Base-by-base conservation (phyloP, 2,797 vertebrate genomes). In the Pangasius sanitwongsei region DNA sequence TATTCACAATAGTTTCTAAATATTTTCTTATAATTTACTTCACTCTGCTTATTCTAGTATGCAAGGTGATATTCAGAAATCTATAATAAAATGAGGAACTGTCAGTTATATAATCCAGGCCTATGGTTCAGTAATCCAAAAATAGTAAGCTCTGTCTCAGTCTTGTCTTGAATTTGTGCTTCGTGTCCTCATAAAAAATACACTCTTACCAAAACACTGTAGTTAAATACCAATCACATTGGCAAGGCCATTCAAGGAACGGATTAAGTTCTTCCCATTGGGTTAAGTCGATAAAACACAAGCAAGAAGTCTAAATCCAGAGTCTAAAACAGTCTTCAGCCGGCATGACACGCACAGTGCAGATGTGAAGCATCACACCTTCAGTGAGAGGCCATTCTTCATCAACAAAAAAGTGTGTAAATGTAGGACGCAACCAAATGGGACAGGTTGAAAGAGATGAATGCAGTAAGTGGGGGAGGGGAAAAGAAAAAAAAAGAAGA, bases 211-310 rank as follows among this genome's bases (percentile, higher is more conserved):
- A 69, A 75, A 87, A 83, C 89, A 83, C 72, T 87, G 89, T 59
- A 87, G 82, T 75, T 87, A 87, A 87, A 87, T 87, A 87, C 89
- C 89, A 87, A 83, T 89, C 82, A 53, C 82, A 85, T n/a, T 89
- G 86, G 81, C 81, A 87, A 87, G 83, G 61, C 75, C 89, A 77
- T 78, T 89, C 89, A 69, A 84, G 81, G 50, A 87, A 85, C 59
- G 70, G 72, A 72, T 87, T 28, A 78, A 15, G 34, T 37, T 70
- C 57, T 85, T 67, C 18, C 69, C 37, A 20, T 72, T 82, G 72
- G 18, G 53, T 80, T 72, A 50, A 87, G 25, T 44, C 6, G 1
- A 48, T 8, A 65, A 20, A 82, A 44, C 69, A 53, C 25, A 57
- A 86, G 31, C 5, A 16, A 82, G 57, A 50, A 90, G 34, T 61